A percentile compares a stretch with the other conserved stretches of the same genome.
These are phyloP conservation scores for Archilochus colubris DNA, from an alignment of 2,113 vertebrate genomes.

Conservation along the genomic window DNA sequence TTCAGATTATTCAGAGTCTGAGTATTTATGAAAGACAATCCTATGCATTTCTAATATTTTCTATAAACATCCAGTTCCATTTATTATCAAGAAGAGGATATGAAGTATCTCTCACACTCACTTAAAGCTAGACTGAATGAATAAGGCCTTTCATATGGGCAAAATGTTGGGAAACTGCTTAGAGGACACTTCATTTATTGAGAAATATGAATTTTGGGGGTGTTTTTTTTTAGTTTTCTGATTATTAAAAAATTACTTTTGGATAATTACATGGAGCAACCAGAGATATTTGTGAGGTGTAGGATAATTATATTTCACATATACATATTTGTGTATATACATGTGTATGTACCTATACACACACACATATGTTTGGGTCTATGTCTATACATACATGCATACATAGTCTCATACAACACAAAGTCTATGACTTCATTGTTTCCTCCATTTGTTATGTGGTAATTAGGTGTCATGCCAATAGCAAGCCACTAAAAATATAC, in stretches of 20 bases:
- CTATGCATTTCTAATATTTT: not conserved
- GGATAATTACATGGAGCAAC: not conserved
- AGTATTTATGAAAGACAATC: not conserved
- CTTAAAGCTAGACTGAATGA: not conserved
- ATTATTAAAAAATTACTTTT: not conserved
- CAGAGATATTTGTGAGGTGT: not conserved
- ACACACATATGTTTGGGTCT: not conserved
- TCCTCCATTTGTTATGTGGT: not conserved
- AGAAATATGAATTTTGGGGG: not conserved
- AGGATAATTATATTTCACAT: not conserved
- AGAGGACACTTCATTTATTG: not conserved
- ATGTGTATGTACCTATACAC: no score
- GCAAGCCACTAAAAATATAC: not conserved
- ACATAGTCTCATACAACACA: not conserved
- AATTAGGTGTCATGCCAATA: not conserved
- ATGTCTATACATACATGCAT: not conserved
- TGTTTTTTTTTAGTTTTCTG: not conserved
- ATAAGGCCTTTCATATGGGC: not conserved
- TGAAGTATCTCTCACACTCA: not conserved
- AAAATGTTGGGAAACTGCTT: not conserved
- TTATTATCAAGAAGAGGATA: not conserved
- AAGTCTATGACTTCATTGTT: not conserved
- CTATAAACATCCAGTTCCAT: not conserved
- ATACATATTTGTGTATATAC: rapidly evolving
- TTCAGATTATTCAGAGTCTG: not conserved